These are phyloP conservation scores for Dendrolimus houi DNA, from an alignment of 2,888 invertebrate genomes.

Conservation along the genomic window DNA sequence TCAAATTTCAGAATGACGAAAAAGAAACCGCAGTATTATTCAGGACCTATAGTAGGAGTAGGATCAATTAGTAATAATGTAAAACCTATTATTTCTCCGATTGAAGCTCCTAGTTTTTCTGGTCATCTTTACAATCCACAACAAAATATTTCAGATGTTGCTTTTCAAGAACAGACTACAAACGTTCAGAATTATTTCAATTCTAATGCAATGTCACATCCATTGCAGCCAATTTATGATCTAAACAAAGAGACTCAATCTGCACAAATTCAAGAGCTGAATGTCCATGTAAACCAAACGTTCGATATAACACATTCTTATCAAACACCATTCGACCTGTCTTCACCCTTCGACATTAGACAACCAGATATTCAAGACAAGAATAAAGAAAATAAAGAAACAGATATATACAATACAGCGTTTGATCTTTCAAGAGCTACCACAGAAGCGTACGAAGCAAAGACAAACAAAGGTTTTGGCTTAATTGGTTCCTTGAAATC, in stretches of 20 bases:
- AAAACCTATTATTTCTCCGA: constrained; percentile 42
- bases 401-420: constrained; percentile 30
- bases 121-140: constrained; percentile 2
- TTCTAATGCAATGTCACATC: background rate
- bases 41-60: constrained; percentile 64
- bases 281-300: constrained; percentile 7
- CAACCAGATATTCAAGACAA: constrained; percentile 5
- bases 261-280: constrained; percentile 4
- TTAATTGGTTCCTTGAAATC: constrained; percentile 67
- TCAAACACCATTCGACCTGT: constrained; percentile 8
- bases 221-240: constrained; percentile 3
- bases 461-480: constrained; percentile 50
- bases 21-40: constrained; percentile 64
- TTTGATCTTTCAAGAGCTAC: constrained; percentile 56
- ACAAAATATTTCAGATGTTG: background rate
- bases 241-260: background rate
- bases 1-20: constrained; percentile 56
- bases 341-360: constrained; percentile 17
- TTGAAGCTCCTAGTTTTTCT: constrained; percentile 16
- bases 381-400: constrained; percentile 20
- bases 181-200: background rate
- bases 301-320: constrained; percentile 25
- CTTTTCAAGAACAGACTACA: background rate
- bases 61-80: constrained; percentile 56
- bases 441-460: constrained; percentile 36